Evolutionary conservation across 23 tunicate genomes (phyloP).

Genomic region (Botrylloides violaceus): DNA sequence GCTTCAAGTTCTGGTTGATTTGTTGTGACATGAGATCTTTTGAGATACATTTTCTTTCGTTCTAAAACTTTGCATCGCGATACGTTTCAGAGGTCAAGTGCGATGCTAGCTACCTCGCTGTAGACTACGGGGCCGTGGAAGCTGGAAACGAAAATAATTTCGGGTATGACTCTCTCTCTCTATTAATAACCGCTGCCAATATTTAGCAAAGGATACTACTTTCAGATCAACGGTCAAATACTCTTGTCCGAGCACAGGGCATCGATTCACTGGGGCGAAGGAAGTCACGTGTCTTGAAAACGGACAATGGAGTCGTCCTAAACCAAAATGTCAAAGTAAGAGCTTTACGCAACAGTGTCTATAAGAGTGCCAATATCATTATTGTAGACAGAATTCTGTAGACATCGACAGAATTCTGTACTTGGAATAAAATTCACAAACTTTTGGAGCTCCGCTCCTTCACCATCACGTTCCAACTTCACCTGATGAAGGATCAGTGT

Average conservation of each 20-base stretch:
- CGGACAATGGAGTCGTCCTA: conserved; percentile 50
- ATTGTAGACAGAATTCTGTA: no score
- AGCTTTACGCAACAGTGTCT: no score
- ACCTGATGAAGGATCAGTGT: not conserved
- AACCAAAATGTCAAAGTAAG: conserved; percentile 67
- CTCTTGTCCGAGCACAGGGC: conserved; percentile 41
- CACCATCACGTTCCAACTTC: no score
- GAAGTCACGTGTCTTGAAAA: conserved; percentile 37
- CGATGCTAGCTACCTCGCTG: conserved; percentile 18
- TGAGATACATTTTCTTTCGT: no score
- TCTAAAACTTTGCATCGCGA: conserved; percentile 5
- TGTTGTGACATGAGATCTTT: no score
- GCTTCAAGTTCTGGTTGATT: no score
- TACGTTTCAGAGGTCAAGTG: conserved; percentile 30
- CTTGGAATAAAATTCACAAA: no score
- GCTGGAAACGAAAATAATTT: conserved; percentile 20
- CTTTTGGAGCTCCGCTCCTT: no score
- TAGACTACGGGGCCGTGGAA: conserved; percentile 26
- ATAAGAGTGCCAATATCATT: no score
- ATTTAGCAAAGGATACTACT: not conserved
- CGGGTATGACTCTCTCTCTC: conserved; percentile 17
- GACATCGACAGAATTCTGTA: no score
- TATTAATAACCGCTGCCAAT: not conserved
- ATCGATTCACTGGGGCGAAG: conserved; percentile 27
- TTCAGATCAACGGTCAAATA: conserved; percentile 4